Conservation (phyloP, 1,140 invertebrate genomes). For the Bombus cullumanus region DNA sequence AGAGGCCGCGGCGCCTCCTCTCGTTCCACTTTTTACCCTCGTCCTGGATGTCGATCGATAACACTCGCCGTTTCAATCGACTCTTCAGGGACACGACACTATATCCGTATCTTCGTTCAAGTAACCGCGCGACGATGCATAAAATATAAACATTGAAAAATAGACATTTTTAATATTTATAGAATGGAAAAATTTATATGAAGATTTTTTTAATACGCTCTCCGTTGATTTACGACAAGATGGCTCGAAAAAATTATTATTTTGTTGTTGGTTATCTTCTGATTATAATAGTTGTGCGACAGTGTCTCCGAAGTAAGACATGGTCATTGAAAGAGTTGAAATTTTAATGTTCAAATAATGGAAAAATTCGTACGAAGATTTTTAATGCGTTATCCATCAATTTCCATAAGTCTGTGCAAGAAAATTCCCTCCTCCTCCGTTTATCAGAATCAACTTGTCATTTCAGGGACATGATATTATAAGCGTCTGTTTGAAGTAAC, state of each 20-base stretch:
- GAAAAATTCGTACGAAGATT: background rate
- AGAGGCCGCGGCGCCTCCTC: conserved; percentile 55
- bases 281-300: too few species aligned
- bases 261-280: too few species aligned
- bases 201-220: background rate
- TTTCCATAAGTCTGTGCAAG: background rate
- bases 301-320: too few species aligned
- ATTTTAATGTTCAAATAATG: background rate
- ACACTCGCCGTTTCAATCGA: background rate
- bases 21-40: conserved; percentile 41
- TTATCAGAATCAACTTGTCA: too few species aligned
- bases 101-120: background rate
- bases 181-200: background rate
- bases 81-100: background rate
- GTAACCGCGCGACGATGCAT: background rate
- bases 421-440: background rate
- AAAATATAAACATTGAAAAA: background rate
- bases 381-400: background rate
- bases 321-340: background rate
- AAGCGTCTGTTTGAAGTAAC: too few species aligned
- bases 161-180: background rate
- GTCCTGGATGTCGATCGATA: conserved; percentile 13
- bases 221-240: background rate
- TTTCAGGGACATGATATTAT: too few species aligned
- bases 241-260: too few species aligned